Percentiles rank a stretch among this genome's conserved stretches.
phyloP scores from a whole-genome alignment of 2,113 vertebrate species.

The Epinephelus fuscoguttatus region DNA sequence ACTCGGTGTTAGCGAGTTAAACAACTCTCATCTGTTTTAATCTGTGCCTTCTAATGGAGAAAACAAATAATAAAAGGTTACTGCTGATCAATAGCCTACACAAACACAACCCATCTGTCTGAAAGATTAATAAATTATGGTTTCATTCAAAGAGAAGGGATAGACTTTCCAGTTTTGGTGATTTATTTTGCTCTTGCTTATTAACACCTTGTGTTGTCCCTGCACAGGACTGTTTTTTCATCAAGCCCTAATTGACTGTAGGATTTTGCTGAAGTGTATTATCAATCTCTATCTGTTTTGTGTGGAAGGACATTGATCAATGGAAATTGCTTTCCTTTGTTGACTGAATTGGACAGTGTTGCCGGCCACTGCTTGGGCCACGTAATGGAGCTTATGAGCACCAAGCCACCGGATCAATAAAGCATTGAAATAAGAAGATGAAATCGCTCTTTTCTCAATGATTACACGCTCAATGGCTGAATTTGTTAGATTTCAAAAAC shows the following conservation, averaged over 20 bases:
- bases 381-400: slow-evolving; percentile 81
- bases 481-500: slow-evolving; percentile 70
- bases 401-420: slow-evolving; percentile 82
- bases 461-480: slow-evolving; percentile 68
- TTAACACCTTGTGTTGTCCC: slow-evolving; percentile 75
- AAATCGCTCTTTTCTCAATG: slow-evolving; percentile 74
- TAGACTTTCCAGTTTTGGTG: slow-evolving; percentile 64
- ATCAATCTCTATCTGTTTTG: slow-evolving; percentile 86
- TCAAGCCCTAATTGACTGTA: slow-evolving; percentile 82
- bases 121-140: slow-evolving; percentile 81
- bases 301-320: slow-evolving; percentile 84
- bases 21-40: slow-evolving; percentile 81
- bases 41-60: slow-evolving; percentile 74
- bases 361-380: slow-evolving; percentile 68
- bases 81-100: slow-evolving; percentile 77
- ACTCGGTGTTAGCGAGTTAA: slow-evolving; percentile 62
- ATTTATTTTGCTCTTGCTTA: slow-evolving; percentile 76
- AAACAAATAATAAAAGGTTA: slow-evolving; percentile 83
- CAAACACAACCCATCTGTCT: slow-evolving; percentile 72
- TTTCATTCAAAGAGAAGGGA: slow-evolving; percentile 70
- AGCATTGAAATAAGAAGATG: slow-evolving; percentile 82
- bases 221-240: slow-evolving; percentile 72
- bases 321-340: slow-evolving; percentile 85
- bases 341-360: slow-evolving; percentile 82
- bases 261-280: slow-evolving; percentile 84